A percentile compares a stretch with the other conserved stretches of the same genome.
Conservation (phyloP, 2,888 invertebrate genomes). For the Parelbella ahira region DNA sequence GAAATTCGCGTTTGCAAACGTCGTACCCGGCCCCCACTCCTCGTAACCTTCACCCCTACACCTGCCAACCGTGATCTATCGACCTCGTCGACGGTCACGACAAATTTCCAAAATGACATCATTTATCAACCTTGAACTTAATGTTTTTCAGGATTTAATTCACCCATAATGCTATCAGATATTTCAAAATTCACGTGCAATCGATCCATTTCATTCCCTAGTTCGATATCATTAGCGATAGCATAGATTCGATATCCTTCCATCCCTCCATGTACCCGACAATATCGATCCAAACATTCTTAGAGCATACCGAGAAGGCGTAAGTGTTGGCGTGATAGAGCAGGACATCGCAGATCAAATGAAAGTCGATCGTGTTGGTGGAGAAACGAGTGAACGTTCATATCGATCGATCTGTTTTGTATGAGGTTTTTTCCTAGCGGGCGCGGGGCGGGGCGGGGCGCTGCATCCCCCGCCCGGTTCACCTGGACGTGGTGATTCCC, state of each 20-base stretch:
- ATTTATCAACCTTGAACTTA: background rate
- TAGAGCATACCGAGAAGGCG: conserved; percentile 2
- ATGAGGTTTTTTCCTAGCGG: conserved; percentile 57
- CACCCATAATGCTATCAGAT: background rate
- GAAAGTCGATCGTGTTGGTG: conserved; percentile 38
- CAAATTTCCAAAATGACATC: conserved; percentile 4
- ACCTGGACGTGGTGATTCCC: conserved; percentile 31
- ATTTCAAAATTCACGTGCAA: background rate
- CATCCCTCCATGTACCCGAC: conserved; percentile 5
- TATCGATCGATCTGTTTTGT: conserved; percentile 75
- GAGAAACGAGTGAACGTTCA: conserved; percentile 47
- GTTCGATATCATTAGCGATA: conserved; percentile 12
- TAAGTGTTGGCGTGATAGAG: conserved; percentile 10
- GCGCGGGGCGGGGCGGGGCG: conserved; percentile 48
- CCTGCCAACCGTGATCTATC: conserved; percentile 16
- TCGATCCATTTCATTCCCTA: conserved; percentile 3
- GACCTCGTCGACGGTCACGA: conserved; percentile 17
- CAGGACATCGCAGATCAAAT: conserved; percentile 37
- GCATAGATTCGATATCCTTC: conserved; percentile 8
- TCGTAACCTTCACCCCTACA: conserved; percentile 25
- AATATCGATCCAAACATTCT: conserved; percentile 6
- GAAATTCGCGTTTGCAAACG: conserved; percentile 17
- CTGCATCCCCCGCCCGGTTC: conserved; percentile 39
- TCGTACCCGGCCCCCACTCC: conserved; percentile 17
- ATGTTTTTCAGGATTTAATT: conserved; percentile 9